A percentile compares a stretch with the other conserved stretches of the same genome.
Conservation (phyloP, 2,797 vertebrate species). For the Mycteria americana region DNA sequence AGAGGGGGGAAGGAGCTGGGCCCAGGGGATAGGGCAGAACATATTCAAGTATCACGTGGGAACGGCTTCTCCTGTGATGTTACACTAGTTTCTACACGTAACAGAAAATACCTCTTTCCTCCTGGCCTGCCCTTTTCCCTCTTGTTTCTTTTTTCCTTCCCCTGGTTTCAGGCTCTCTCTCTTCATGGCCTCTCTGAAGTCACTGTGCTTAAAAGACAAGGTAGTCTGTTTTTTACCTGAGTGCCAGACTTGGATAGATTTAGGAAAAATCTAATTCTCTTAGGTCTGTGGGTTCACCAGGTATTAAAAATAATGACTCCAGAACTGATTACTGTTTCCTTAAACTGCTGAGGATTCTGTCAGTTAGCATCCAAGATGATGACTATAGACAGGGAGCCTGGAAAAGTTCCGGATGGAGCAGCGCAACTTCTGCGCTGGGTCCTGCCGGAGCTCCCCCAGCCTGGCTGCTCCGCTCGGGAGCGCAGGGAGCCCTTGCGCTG, state of each 20-base stretch:
- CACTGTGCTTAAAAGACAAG: not conserved
- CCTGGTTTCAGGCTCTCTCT: not conserved
- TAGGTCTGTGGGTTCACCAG: not conserved
- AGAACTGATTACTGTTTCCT: not conserved
- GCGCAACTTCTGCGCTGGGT: not conserved
- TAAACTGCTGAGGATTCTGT: not conserved
- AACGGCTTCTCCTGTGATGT: not conserved
- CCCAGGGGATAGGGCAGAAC: not conserved
- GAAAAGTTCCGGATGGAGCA: not conserved
- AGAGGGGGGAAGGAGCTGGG: not conserved
- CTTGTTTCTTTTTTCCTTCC: not conserved
- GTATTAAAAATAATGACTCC: not conserved
- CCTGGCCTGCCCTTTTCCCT: not conserved
- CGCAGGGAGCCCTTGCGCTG: not conserved
- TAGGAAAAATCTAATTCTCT: not conserved
- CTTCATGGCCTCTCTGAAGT: not conserved
- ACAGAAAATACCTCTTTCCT: not conserved
- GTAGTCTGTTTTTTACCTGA: not conserved
- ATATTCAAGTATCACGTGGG: not conserved
- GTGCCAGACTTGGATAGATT: not conserved
- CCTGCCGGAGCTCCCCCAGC: not conserved
- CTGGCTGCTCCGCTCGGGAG: fast-evolving
- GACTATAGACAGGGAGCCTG: not conserved
- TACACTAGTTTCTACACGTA: not conserved
- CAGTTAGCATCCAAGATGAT: not conserved